Evolutionary conservation across 2,113 vertebrate species (phyloP).

Genomic region (Chloropsis hardwickii): DNA sequence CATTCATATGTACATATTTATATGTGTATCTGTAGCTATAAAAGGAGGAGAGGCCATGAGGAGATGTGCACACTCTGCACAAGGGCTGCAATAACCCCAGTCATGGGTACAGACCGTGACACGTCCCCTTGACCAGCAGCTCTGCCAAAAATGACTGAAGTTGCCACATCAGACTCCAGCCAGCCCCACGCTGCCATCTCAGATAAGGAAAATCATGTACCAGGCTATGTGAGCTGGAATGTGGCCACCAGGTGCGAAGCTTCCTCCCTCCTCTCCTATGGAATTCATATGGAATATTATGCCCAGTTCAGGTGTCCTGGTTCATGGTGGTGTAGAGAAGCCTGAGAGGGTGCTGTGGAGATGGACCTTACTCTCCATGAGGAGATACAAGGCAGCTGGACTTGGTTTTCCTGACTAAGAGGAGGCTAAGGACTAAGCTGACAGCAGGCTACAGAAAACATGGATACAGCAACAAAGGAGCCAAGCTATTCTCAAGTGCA

Average conservation of each 20-base stretch:
- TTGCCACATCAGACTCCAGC: not conserved
- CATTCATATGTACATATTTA: too few species aligned
- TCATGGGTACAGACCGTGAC: not conserved
- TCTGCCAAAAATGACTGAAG: not conserved
- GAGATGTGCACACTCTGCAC: not conserved
- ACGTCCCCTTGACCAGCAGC: rapidly evolving
- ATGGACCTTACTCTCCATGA: not conserved
- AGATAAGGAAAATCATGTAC: not conserved
- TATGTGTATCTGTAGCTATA: not conserved
- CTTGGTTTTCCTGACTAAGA: not conserved
- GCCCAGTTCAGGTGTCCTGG: not conserved
- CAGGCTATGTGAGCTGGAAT: not conserved
- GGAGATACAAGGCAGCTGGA: not conserved
- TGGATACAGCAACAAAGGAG: not conserved
- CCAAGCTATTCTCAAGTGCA: not conserved
- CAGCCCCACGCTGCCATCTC: not conserved
- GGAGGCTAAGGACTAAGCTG: not conserved
- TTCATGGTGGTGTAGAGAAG: not conserved
- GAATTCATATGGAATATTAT: not conserved
- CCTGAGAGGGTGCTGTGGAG: not conserved
- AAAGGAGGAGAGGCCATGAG: not conserved
- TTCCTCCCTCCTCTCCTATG: not conserved
- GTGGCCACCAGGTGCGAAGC: not conserved
- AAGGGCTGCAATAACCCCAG: not conserved
- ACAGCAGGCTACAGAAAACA: not conserved